Base-by-base conservation (phyloP, 1,140 invertebrate genomes). In the Megathymus violae region DNA sequence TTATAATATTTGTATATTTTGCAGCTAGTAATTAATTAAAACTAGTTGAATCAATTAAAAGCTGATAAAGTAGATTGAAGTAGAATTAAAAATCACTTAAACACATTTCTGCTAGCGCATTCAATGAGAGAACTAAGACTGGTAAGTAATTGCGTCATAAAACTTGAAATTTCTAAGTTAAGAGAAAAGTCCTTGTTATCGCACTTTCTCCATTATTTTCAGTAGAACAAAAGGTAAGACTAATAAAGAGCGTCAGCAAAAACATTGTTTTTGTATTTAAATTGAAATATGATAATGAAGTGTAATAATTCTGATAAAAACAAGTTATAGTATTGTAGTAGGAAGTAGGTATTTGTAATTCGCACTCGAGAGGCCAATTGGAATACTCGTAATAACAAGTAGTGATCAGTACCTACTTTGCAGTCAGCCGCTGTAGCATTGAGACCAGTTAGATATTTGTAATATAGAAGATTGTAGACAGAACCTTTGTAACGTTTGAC, bases 161-260 rank as follows among this genome's bases (percentile, higher is more conserved):
- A 40, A 40, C 36, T 40, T 9, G 13, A 40, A 40, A 13, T 40
- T 40, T 40, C 36, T 40, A 40, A 40, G 36, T 40, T 40, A 40
- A 40, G 36, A 40, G 36, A 40, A 40, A 40, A 40, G 36, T 40
- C 36, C 36, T 13, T 40, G 36, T 40, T 40, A 40, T 40, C 36
- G 36, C 3, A 40, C 36, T 40, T 40, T 40, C 14, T 40, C 14
- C 36, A 40, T 13, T 40, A 40, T 14, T 40, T 40, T 11, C 36
- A 13, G 13, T 40, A 11, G 36, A 11, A 40, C 14, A 40, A 40
- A 31, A 31, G 27, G 27, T 31, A 31, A n/a, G n/a, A 31, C 27
- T 31, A 31, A 31, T 4, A 31, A 31, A 4, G 27, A 31, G 22
- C 22, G 27, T 31, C 27, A 31, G 27, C 27, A 4, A 31, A 31